Base-by-base conservation (phyloP, 2,888 invertebrate genomes). In the Lagria hirta region DNA sequence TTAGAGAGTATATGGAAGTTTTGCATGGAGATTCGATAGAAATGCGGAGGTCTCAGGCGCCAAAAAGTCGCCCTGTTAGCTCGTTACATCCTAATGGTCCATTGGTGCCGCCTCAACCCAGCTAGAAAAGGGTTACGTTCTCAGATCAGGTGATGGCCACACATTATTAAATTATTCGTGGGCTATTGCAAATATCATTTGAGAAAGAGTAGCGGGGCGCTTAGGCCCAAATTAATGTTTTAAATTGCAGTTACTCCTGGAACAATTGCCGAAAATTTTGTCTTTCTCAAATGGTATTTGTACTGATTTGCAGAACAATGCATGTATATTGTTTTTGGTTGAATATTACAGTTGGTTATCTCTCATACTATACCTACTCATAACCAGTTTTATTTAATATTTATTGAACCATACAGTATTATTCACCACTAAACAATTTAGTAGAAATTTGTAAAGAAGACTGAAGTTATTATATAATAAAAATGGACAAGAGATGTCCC, bases 1-100 rank as follows among this genome's bases (percentile, higher is more conserved):
- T 94, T 61, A 85, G 88, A 66, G 94, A 94, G 73, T 94, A 94
- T 73, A 82, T 83, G 55, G 83, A 84, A 67, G 84, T 84, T 2
- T 46, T 63, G 22, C 61, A 64, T 22, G 57, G 58, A 18, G 61
- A 61, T 38, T 50, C 56, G 20, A 58, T 62, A 26, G 69, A 70
- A 49, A 48, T 62, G 43, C 60, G 66, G 46, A 57, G 66, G 43
- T 54, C 63, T 15, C 65, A 70, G 57, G 38, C 64, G 56, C 57
- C 57, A 5, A 58, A 59, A 29, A 68, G 65, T 54, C 71, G 79
- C 53, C 79, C 80, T 10, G 72, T 78, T 12, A 69, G 69, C 48
- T 64, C 60, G 40, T 49, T 70, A 36, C 69, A 70, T 49, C 63
- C 62, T 54, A 78, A 78, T 49, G 74, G 75, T 34, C 77, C 78